Conservation (phyloP, 1,140 invertebrate genomes). For the Drosophila jambulina region DNA sequence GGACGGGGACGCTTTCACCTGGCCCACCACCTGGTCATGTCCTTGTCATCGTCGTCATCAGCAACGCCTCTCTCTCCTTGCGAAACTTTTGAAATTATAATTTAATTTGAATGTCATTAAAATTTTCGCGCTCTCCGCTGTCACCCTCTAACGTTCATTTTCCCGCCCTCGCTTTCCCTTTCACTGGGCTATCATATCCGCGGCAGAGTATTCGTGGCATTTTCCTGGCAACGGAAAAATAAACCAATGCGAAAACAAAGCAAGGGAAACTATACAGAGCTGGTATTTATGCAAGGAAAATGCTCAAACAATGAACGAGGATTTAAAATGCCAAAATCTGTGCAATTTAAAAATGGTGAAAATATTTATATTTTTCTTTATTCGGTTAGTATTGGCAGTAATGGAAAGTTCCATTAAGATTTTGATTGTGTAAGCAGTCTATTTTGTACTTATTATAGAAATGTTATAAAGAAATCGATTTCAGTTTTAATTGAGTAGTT, state of each 20-base stretch:
- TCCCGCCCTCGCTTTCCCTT: background rate
- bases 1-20: conserved; percentile 41
- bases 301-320: background rate
- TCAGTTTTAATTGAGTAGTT: background rate
- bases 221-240: conserved; percentile 25
- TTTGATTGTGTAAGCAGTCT: too few relatives aligned
- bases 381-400: too few relatives aligned
- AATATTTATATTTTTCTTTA: background rate
- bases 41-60: conserved; percentile 68
- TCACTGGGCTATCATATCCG: conserved; percentile 42
- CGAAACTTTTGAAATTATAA: conserved; percentile 82
- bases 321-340: background rate
- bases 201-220: conserved; percentile 33
- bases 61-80: conserved; percentile 21
- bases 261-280: conserved; percentile 15
- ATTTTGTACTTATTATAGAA: background rate
- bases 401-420: background rate
- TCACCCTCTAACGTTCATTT: background rate
- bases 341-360: conserved; percentile 1
- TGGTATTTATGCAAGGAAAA: conserved; percentile 5
- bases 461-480: background rate
- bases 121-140: conserved; percentile 64
- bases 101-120: conserved; percentile 83
- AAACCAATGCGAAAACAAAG: conserved; percentile 18
- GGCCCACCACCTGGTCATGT: conserved; percentile 55